Conservation (phyloP, 2,888 invertebrate species). For the Pandemis corylana region DNA sequence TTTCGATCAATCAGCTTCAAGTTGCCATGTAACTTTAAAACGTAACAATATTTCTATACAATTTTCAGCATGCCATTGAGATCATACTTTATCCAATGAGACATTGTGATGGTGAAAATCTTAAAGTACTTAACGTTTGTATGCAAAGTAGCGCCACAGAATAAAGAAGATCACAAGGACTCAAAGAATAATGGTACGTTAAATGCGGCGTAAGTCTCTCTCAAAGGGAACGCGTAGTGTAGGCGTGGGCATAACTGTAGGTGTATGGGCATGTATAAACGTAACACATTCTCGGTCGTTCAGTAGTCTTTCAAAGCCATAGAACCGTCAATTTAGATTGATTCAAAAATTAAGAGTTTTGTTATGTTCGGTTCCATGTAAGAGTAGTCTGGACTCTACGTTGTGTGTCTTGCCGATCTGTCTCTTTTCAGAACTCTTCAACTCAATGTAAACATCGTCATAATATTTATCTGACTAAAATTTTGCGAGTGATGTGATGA, state of each 20-base stretch:
- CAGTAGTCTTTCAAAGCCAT: background rate
- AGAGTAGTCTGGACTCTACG: too few relatives aligned
- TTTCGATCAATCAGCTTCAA: background rate
- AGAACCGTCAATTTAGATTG: too few relatives aligned
- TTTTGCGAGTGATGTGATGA: too few relatives aligned
- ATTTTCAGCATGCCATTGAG: too few relatives aligned
- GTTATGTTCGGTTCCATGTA: too few relatives aligned
- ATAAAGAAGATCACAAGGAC: background rate
- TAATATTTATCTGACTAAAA: too few relatives aligned
- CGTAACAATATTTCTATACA: too few relatives aligned
- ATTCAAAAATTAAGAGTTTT: too few relatives aligned
- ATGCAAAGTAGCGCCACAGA: background rate
- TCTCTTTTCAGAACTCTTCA: too few relatives aligned
- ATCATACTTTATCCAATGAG: background rate
- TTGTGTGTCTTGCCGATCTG: too few relatives aligned
- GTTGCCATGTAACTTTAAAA: background rate
- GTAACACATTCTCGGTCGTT: background rate
- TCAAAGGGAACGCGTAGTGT: background rate
- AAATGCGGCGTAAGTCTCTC: background rate
- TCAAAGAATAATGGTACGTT: slow-evolving; percentile 1
- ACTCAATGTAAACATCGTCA: too few relatives aligned
- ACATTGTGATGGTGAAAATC: background rate
- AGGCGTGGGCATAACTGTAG: background rate
- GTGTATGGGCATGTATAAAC: background rate
- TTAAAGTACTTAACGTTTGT: slow-evolving; percentile 6